phyloP scores from a whole-genome alignment of 2,888 invertebrate species.

The Acleris sparsana region DNA sequence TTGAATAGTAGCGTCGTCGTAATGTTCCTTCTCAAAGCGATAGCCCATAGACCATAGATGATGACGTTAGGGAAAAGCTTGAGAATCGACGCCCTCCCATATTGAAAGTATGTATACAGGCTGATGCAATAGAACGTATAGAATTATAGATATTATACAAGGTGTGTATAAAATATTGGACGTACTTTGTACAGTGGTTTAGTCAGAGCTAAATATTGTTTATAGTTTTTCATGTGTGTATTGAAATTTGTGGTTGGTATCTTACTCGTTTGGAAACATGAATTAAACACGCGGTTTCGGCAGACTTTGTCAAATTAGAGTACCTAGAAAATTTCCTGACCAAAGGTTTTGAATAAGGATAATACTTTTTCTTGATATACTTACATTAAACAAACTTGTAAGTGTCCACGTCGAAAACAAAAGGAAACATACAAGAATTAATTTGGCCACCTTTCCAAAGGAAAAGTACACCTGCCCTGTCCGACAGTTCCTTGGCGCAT shows the following conservation, averaged over 20 bases:
- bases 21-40: constrained; percentile 46
- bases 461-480: constrained; percentile 72
- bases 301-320: too few relatives aligned
- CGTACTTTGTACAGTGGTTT: too few relatives aligned
- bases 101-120: not conserved
- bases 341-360: too few relatives aligned
- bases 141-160: not conserved
- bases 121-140: not conserved
- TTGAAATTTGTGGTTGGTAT: too few relatives aligned
- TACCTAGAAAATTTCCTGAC: too few relatives aligned
- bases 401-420: constrained; percentile 13
- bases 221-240: too few relatives aligned
- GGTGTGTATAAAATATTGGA: too few relatives aligned
- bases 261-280: too few relatives aligned
- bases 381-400: too few relatives aligned
- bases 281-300: too few relatives aligned
- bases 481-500: constrained; percentile 55
- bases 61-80: constrained; percentile 24
- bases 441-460: constrained; percentile 55
- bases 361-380: too few relatives aligned
- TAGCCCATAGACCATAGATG: constrained; percentile 35
- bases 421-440: constrained; percentile 42
- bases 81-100: constrained; percentile 23
- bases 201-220: too few relatives aligned
- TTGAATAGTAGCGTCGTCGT: constrained; percentile 53